These are phyloP conservation scores for Sinocyclocheilus grahami DNA, from an alignment of 2,113 vertebrate species.

Conservation along the genomic window DNA sequence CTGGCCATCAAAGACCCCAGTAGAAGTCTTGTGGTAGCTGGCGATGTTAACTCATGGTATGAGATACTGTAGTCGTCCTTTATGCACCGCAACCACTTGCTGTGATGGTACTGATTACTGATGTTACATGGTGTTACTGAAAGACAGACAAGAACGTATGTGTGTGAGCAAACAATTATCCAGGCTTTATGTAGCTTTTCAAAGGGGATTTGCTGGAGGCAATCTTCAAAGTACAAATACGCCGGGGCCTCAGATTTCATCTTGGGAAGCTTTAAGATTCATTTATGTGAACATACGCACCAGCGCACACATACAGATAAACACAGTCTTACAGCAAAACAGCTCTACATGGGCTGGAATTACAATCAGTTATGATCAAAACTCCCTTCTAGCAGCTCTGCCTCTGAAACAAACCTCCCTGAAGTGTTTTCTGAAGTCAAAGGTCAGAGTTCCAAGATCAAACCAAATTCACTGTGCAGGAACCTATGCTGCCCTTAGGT, in stretches of 20 bases:
- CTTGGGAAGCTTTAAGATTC: background rate
- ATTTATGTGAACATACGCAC: background rate
- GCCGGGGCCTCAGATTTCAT: background rate
- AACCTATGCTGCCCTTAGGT: background rate
- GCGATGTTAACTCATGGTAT: background rate
- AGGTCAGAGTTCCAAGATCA: constrained; percentile 17
- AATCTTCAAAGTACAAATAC: constrained; percentile 15
- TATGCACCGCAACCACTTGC: background rate
- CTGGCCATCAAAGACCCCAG: constrained; percentile 3
- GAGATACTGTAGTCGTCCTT: background rate
- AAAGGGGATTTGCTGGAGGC: background rate
- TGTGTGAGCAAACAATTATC: background rate
- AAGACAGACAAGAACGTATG: background rate
- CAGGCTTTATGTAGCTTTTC: background rate
- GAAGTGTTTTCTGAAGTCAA: constrained; percentile 11
- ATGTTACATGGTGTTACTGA: background rate
- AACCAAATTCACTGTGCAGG: background rate
- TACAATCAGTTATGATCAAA: constrained; percentile 19
- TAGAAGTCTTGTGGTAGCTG: background rate
- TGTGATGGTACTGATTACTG: background rate
- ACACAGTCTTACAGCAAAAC: background rate
- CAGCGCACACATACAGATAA: constrained; percentile 19
- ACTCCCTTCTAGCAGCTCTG: background rate
- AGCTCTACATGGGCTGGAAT: constrained; percentile 6
- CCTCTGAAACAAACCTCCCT: background rate